A percentile compares a stretch with the other conserved stretches of the same genome.
Conservation (phyloP, 2,797 vertebrate species). For the Podarcis lilfordi region DNA sequence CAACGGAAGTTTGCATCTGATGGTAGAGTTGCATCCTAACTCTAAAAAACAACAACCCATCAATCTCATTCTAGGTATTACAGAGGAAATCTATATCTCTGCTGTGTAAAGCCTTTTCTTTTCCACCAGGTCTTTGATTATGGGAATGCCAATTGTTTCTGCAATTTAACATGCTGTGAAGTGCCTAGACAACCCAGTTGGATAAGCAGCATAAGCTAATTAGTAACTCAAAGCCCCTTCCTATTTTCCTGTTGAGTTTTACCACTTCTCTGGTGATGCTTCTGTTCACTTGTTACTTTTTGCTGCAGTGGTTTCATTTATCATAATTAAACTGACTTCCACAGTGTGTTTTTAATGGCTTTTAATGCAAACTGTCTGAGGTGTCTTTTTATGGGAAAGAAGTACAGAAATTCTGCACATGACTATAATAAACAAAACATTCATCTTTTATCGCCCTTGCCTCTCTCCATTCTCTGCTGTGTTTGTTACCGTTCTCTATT, state of each 20-base stretch:
- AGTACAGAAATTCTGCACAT: background rate
- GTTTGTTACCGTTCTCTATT: background rate
- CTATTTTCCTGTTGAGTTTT: background rate
- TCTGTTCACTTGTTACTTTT: background rate
- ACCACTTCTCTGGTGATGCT: background rate
- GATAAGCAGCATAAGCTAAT: no score
- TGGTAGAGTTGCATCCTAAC: background rate
- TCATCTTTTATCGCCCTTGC: background rate
- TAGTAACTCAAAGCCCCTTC: background rate
- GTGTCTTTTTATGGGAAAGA: background rate
- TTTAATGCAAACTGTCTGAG: background rate
- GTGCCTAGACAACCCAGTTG: no score
- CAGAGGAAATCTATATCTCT: background rate
- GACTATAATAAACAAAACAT: no score
- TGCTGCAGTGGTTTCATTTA: background rate
- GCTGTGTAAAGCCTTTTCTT: background rate
- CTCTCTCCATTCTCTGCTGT: background rate
- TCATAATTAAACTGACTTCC: background rate
- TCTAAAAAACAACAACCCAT: background rate
- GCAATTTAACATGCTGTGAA: no score
- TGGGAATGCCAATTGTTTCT: background rate
- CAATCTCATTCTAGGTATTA: background rate
- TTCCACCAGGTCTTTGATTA: background rate
- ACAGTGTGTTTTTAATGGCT: background rate
- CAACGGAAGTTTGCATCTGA: background rate